These are phyloP conservation scores for Habrosyne pyritoides DNA, from an alignment of 2,888 invertebrate species.

Conservation along the genomic window DNA sequence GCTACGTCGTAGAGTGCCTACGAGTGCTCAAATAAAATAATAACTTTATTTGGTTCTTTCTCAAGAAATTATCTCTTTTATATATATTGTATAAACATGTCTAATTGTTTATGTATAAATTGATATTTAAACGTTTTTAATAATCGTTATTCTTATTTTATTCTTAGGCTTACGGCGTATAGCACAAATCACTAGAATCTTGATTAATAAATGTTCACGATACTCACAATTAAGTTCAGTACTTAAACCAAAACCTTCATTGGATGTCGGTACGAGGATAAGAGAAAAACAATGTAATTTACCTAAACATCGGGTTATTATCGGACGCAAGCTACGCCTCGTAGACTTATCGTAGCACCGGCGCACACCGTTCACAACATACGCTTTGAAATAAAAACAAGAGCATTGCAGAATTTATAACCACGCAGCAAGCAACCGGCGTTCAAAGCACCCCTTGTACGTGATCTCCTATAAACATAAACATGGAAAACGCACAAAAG, in stretches of 20 bases:
- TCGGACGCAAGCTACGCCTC: conserved; percentile 34
- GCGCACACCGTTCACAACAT: conserved; percentile 40
- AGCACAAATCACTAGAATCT: too few relatives aligned
- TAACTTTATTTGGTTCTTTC: too few relatives aligned
- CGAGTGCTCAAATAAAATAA: too few relatives aligned
- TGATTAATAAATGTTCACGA: too few relatives aligned
- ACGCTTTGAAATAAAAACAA: conserved; percentile 68
- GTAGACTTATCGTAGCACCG: conserved; percentile 24
- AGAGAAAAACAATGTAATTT: not conserved
- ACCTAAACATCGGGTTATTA: conserved; percentile 32
- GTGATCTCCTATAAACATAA: conserved; percentile 81
- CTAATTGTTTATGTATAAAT: too few relatives aligned
- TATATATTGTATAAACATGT: too few relatives aligned
- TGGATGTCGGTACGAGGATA: not conserved
- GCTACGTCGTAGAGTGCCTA: not conserved
- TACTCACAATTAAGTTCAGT: not conserved
- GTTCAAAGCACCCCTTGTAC: conserved; percentile 80
- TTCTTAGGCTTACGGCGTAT: too few relatives aligned
- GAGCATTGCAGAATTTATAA: conserved; percentile 67
- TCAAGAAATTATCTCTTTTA: too few relatives aligned
- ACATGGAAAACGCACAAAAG: conserved; percentile 83
- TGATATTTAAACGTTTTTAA: too few relatives aligned
- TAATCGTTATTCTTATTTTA: too few relatives aligned
- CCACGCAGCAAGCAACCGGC: conserved; percentile 63
- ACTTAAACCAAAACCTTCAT: not conserved